These are phyloP conservation scores for Platichthys flesus DNA, from an alignment of 2,113 vertebrate genomes.

Conservation along the genomic window DNA sequence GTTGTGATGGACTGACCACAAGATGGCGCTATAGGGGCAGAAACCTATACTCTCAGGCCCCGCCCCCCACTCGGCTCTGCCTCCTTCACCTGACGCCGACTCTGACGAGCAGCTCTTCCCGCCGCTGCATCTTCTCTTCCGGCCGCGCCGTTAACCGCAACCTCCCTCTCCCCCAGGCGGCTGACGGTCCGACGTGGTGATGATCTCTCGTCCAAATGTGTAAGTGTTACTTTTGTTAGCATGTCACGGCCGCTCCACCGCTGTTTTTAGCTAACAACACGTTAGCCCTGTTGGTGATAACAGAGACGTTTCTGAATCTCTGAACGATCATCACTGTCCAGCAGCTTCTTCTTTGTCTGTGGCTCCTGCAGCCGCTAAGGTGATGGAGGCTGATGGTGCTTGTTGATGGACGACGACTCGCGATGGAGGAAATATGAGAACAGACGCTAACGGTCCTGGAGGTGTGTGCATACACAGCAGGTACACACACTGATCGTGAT, in stretches of 20 bases:
- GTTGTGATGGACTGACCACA: neutral
- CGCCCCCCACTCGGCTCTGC: neutral
- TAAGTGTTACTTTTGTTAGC: constrained; percentile 2
- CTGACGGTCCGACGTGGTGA: neutral
- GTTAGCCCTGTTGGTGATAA: neutral
- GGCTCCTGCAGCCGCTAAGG: too few species aligned
- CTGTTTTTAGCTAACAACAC: neutral
- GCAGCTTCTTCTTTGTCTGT: too few species aligned
- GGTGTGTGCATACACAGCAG: too few species aligned
- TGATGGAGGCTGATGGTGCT: too few species aligned
- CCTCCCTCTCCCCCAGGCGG: neutral
- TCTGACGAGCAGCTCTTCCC: neutral
- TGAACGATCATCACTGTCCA: too few species aligned
- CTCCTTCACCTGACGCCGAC: neutral
- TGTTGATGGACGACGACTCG: too few species aligned
- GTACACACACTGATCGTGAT: too few species aligned
- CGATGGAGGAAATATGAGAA: too few species aligned
- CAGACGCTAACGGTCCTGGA: too few species aligned
- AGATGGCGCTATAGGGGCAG: neutral
- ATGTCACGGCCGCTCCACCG: neutral
- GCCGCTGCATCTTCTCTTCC: neutral
- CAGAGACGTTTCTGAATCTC: too few species aligned
- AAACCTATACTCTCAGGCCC: neutral
- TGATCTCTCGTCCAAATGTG: neutral
- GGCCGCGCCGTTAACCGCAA: neutral